These are phyloP conservation scores for Morinoia aosen DNA, from an alignment of 2,888 invertebrate species.

Conservation along the genomic window DNA sequence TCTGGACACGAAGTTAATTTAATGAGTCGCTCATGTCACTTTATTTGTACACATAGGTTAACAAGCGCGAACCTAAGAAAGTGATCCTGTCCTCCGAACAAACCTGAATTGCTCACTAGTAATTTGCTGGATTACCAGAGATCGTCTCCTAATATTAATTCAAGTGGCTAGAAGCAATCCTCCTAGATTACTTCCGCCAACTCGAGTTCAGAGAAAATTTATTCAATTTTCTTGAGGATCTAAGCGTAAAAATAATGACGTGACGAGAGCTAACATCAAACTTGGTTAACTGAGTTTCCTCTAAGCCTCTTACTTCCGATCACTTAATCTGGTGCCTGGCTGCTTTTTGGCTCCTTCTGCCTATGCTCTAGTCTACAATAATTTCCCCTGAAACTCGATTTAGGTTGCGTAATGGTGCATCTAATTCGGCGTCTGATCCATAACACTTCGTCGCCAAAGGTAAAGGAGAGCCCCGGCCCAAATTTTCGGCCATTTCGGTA, in stretches of 20 bases:
- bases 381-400: neutral
- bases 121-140: neutral
- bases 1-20: too few species aligned
- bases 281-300: neutral
- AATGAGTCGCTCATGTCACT: too few species aligned
- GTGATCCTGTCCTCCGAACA: neutral
- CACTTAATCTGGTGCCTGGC: neutral
- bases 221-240: neutral
- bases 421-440: neutral
- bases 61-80: too few species aligned
- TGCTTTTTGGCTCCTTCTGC: neutral
- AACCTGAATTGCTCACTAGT: neutral
- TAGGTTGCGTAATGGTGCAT: slow-evolving; percentile 8
- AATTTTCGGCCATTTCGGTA: neutral
- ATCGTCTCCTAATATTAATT: neutral
- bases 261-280: neutral
- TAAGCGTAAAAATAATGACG: neutral
- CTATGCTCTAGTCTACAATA: neutral
- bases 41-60: too few species aligned
- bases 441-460: neutral
- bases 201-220: neutral
- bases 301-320: neutral
- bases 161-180: neutral
- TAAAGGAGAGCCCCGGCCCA: neutral
- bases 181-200: neutral